Base-by-base conservation (phyloP, 2,797 vertebrate genomes). In the Sebastes trivittatus region DNA sequence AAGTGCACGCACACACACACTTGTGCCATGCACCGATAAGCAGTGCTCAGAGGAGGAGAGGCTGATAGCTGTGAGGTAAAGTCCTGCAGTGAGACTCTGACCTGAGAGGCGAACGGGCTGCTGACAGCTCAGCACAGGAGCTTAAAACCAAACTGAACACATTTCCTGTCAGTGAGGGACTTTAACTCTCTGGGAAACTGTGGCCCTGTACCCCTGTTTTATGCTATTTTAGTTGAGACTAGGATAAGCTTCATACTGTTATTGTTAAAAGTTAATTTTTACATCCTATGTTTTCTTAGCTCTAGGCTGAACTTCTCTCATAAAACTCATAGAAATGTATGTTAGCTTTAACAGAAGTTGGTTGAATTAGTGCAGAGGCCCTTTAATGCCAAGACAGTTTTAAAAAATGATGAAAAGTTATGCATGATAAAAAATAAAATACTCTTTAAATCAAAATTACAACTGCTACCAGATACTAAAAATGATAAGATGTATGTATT, bases 21-120 rank as follows among this genome's bases (percentile, higher is more conserved):
- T 66, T 18, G 58, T 14, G 73, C 59, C 78, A 84, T 2, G 63
- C 75, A 34, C 13, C 49, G 91, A 93, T 95, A 95, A 93, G 92
- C 80, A 8, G 34, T 5, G 36, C 34, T 85, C 13, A 29, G 68
- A 70, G 59, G 77, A 77, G 66, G 80, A 76, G 55, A 23, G 32
- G 77, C 90, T 91, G 89, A 94, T 94, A 93, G 86, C 79, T 42
- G 62, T 20, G 86, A 95, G 91, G 46, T 94, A 93, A 95, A 95
- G 93, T 95, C 92, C 34, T 60, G 52, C 69, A 80, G 73, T 70
- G 81, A 93, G 90, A 95, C 88, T 94, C 89, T 95, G 95, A 94
- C 88, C 93, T 87, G 63, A 80, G 75, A 62, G 64, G 78, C 61
- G 27, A 75, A 87, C 61, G 70, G 38, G 34, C 58, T 29, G 61